Evolutionary conservation across 2,113 vertebrate genomes (phyloP), one percentile per base, ranked within the genome.

Genomic region (Oryzias curvinotus): DNA sequence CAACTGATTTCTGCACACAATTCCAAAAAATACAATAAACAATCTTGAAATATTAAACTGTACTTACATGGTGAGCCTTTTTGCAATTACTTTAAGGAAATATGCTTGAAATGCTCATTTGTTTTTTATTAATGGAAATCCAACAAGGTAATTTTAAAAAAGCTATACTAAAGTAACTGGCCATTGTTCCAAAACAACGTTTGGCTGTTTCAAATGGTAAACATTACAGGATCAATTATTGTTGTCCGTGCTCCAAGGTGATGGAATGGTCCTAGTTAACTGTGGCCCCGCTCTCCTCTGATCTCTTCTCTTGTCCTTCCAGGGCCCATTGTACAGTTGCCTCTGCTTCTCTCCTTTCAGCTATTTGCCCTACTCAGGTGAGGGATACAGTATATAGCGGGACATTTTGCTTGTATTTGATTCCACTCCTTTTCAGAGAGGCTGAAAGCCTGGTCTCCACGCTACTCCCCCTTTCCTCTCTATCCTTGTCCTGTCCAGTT

Each of bases 371-470:
- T 87, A 84, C 88, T 89, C 88, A 87, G 83, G 87, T 87, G 81
- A 88, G 77, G 86, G 87, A 87, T 91, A 89, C 88, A 85, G 89
- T 91, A 91, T 82, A 90, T 90, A 87, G 85, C 80, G 87, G 85
- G 85, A 89, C 85, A 85, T 85, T 86, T 87, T 86, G 79, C 88
- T 87, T 91, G 86, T 90, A 85, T 91, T 91, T 90, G 87, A 91
- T 92, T 92, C 89, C 84, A 30, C 75, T 87, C 71, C 91, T 88
- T 92, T 92, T 93, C 90, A 92, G 81, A 75, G 73, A 74, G 70
- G 77, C 86, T 93, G 91, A 93, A 93, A 92, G 90, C 87, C 86
- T 89, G 83, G 87, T 85, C 90, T 88, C 80, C 83, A 67, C 81
- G 73, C 78, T 58, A 63, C 63, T 71, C 67, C 52, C 54, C 48